Evolutionary conservation across 1,140 invertebrate species (phyloP).

Genomic region (Monomorium pharaonis): DNA sequence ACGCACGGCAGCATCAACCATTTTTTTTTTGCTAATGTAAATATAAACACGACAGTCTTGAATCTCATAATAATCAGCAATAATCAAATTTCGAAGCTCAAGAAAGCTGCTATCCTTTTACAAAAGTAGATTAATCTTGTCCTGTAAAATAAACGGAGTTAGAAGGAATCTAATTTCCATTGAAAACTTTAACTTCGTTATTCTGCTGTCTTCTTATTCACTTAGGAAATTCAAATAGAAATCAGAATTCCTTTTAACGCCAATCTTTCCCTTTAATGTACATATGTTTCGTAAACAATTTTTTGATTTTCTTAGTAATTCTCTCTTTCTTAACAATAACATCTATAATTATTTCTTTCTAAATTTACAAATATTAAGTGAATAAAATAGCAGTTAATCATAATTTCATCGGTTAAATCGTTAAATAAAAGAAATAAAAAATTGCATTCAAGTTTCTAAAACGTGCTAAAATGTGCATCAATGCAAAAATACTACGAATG

Average conservation of each 20-base stretch:
- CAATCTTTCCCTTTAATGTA: constrained; percentile 9
- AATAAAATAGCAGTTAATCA: neutral
- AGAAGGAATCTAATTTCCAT: constrained; percentile 27
- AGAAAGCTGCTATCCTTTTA: neutral
- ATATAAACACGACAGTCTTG: neutral
- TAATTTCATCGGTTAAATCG: neutral
- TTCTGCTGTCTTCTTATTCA: neutral
- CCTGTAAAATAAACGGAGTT: neutral
- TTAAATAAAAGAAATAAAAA: neutral
- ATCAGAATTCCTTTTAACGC: constrained; percentile 7
- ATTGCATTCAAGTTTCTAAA: constrained; percentile 2
- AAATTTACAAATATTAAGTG: neutral
- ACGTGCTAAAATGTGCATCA: neutral
- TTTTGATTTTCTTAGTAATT: constrained; percentile 18
- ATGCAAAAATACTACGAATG: neutral
- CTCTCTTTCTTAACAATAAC: neutral
- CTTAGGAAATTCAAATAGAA: neutral
- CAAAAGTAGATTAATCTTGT: constrained; percentile 9
- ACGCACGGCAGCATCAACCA: neutral
- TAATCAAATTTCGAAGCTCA: neutral
- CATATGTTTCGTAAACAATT: neutral
- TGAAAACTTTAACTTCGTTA: neutral
- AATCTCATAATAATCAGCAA: neutral
- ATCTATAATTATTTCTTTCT: neutral
- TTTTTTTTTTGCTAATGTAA: neutral